Base-by-base conservation (phyloP, 2,888 invertebrate genomes). In the Drosophila aldrichi region DNA sequence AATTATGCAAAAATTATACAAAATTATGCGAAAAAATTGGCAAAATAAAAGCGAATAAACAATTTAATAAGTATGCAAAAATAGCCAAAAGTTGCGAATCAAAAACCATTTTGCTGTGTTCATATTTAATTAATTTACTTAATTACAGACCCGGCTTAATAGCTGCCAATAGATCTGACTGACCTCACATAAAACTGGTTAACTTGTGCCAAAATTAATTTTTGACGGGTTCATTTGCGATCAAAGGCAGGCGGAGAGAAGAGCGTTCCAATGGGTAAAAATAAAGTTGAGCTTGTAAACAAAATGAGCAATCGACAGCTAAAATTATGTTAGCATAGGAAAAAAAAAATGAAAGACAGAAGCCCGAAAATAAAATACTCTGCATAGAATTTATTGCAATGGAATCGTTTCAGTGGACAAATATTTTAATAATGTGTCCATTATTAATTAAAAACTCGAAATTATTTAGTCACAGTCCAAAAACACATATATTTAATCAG, bases 51-150 rank as follows among this genome's bases (percentile, higher is more conserved):
- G 29, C 25, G 40, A 55, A 55, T 55, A 56, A 34, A 52, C 34
- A 46, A 34, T 38, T 57, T 52, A 38, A 36, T 67, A 46, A 55
- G 48, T 38, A 66, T 69, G 63, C 59, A 70, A 41, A 55, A 58
- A 71, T 49, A 57, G 55, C 65, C 62, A 54, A 75, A 66, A 67
- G 63, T 63, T 20, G 16, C 25, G 25, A 65, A 57, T 66, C 22
- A 38, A 51, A 61, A 55, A 36, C 51, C 29, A 12, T 34, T 32
- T 46, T 46, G 61, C 44, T 51, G 62, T 56, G 67, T 49, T 66
- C 41, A 49, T 89, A 87, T 73, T 87, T 78, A 84, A 87, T 84
- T 78, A 89, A 83, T 79, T 76, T 81, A 81, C 67, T 75, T 83
- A 89, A 83, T 82, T 89, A 89, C 84, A 83, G 77, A 51, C 52